Evolutionary conservation across 1,140 invertebrate species (phyloP), one percentile per base, ranked within the genome.

Genomic region (Papilio polyxenes): DNA sequence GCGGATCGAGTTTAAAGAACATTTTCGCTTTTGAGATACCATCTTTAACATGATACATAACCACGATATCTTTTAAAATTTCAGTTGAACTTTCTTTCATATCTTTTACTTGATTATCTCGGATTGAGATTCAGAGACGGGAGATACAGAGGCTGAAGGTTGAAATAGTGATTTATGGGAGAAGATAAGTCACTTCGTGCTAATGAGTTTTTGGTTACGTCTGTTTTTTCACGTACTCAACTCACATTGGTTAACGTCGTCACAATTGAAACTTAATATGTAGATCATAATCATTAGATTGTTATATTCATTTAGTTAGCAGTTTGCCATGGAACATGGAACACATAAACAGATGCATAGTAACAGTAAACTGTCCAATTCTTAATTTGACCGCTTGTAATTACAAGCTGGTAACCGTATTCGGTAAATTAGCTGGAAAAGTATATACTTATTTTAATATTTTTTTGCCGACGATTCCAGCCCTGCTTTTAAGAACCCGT

Each of bases 41-140:
- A 69, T 69, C 65, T 69, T 15, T 69, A 69, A 69, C 23, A 69
- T 69, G 65, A 69, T 69, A 69, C 65, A 31, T 23, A 65, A 69
- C 23, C 4, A 37, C 11, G 65, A 69, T 69, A 69, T 69, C 65
- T 31, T 69, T 10, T 40, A 1, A 69, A 69, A 5, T 69, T 69
- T 37, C 15, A 15, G 65, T 17, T 11, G 11, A 15, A 37, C 11
- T 69, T 69, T 69, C 65, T 69, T 37, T 37, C 3, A 69, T 37
- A 69, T 37, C 31, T 8, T 69, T 69, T 37, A 69, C 11, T 69
- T 69, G 20, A 69, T 69, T 69, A 69, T 69, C 65, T 37, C 11
- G 65, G 23, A 31, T 69, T 13, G 8, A 69, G 65, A 69, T 37
- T 37, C n/a, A 37, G 23, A 65, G 62, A 65, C 10, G 20, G 5